phyloP scores from a whole-genome alignment of 2,888 invertebrate species.

The Dendrolimus houi region DNA sequence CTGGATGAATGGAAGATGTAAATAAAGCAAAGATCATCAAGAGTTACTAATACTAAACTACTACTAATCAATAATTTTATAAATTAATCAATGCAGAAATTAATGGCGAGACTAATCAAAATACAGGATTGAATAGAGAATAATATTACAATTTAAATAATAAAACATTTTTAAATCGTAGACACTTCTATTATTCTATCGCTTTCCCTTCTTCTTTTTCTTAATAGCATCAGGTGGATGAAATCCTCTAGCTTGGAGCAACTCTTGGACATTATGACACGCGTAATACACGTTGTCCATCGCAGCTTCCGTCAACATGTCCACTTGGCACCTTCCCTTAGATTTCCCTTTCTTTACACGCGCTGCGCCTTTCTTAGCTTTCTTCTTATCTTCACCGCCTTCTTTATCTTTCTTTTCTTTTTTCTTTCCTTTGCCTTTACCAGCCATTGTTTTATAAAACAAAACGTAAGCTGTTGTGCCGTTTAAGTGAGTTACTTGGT shows the following conservation, averaged over 20 bases:
- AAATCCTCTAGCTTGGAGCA: constrained; percentile 90
- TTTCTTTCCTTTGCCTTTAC: constrained; percentile 57
- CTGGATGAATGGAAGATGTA: too few species aligned
- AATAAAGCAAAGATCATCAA: too few species aligned
- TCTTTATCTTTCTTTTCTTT: constrained; percentile 75
- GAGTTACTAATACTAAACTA: too few species aligned
- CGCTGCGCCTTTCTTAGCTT: constrained; percentile 64
- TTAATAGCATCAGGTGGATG: constrained; percentile 92
- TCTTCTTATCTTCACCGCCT: constrained; percentile 55
- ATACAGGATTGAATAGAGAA: too few species aligned
- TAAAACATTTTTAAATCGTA: too few species aligned
- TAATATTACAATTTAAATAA: too few species aligned
- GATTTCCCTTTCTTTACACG: constrained; percentile 74
- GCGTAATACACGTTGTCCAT: constrained; percentile 97
- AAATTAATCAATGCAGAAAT: too few species aligned
- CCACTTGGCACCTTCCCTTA: constrained; percentile 83
- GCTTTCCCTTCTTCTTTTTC: constrained; percentile 89
- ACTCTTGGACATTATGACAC: constrained; percentile 94
- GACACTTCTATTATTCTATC: constrained; percentile 17
- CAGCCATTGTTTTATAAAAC: constrained; percentile 33
- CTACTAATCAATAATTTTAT: too few species aligned
- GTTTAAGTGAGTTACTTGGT: constrained; percentile 8
- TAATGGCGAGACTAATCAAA: too few species aligned
- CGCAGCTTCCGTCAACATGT: constrained; percentile 91
- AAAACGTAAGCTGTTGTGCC: not conserved